phyloP scores from a whole-genome alignment of 2,113 vertebrate genomes.

The Ancistrus triradiatus region DNA sequence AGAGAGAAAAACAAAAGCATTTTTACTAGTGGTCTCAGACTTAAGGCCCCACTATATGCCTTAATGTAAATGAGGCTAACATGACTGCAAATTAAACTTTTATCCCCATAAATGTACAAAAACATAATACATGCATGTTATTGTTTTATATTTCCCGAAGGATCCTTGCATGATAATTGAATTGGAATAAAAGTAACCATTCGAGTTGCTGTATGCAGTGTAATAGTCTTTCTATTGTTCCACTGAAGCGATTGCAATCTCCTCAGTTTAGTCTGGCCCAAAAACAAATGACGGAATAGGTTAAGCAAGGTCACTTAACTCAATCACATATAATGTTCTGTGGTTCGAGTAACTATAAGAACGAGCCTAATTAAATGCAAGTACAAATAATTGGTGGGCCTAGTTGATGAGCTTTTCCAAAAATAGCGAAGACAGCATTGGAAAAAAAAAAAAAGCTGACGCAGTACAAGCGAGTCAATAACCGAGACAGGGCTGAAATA shows the following conservation, averaged over 20 bases:
- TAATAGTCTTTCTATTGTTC: too few relatives aligned
- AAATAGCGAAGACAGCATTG: conserved; percentile 48
- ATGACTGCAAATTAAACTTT: too few relatives aligned
- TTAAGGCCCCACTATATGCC: too few relatives aligned
- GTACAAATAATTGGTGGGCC: conserved; percentile 75
- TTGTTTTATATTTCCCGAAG: too few relatives aligned
- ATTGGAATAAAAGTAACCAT: too few relatives aligned
- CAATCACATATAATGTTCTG: conserved; percentile 60
- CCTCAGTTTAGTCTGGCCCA: conserved; percentile 50
- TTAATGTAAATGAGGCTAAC: too few relatives aligned
- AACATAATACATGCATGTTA: too few relatives aligned
- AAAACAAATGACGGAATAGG: conserved; percentile 59
- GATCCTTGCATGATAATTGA: too few relatives aligned
- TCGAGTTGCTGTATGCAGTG: too few relatives aligned
- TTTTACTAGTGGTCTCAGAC: too few relatives aligned
- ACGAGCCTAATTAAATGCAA: conserved; percentile 72
- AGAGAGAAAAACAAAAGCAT: too few relatives aligned
- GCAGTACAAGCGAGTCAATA: conserved; percentile 14
- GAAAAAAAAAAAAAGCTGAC: conserved; percentile 57
- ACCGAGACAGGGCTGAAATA: neutral
- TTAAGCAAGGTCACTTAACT: conserved; percentile 64
- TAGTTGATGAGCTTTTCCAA: conserved; percentile 62
- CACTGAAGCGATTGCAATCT: conserved; percentile 47
- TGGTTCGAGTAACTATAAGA: conserved; percentile 59
- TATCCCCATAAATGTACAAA: too few relatives aligned